phyloP scores from a whole-genome alignment of 2,888 invertebrate species.

The Loripinus fragilis region DNA sequence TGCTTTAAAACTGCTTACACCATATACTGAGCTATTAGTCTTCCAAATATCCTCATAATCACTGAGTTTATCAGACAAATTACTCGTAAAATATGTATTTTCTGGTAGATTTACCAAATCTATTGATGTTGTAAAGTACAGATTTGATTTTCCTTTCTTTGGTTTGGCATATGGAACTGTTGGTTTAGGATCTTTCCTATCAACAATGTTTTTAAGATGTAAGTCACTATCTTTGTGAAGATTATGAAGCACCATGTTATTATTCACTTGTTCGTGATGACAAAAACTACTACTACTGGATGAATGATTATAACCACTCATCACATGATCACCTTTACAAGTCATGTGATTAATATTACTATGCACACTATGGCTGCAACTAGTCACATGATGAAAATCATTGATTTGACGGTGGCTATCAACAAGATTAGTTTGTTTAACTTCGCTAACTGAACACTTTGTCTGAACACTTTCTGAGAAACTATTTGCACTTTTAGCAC shows the following conservation, averaged over 20 bases:
- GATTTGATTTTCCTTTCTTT: constrained; percentile 63
- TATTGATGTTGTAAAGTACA: constrained; percentile 68
- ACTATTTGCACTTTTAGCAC: constrained; percentile 42
- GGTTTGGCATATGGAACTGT: constrained; percentile 57
- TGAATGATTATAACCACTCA: neutral
- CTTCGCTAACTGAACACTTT: constrained; percentile 54
- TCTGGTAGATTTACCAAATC: constrained; percentile 71
- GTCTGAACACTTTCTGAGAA: constrained; percentile 54
- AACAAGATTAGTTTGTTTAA: constrained; percentile 22
- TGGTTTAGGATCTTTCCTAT: constrained; percentile 41
- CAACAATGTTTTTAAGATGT: constrained; percentile 27
- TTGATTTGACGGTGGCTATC: neutral
- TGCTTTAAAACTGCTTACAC: constrained; percentile 50
- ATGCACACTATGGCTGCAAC: neutral
- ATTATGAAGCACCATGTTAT: constrained; percentile 40
- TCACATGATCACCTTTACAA: constrained; percentile 18
- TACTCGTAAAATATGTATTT: constrained; percentile 90
- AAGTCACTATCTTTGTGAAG: constrained; percentile 30
- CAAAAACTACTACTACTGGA: neutral
- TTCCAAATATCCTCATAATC: constrained; percentile 97
- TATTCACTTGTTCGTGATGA: neutral
- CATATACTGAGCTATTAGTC: constrained; percentile 54
- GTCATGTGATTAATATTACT: constrained; percentile 8
- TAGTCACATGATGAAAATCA: neutral
- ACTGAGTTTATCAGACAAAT: constrained; percentile 94